phyloP scores from a whole-genome alignment of 2,888 invertebrate genomes.

The Drepana falcataria region DNA sequence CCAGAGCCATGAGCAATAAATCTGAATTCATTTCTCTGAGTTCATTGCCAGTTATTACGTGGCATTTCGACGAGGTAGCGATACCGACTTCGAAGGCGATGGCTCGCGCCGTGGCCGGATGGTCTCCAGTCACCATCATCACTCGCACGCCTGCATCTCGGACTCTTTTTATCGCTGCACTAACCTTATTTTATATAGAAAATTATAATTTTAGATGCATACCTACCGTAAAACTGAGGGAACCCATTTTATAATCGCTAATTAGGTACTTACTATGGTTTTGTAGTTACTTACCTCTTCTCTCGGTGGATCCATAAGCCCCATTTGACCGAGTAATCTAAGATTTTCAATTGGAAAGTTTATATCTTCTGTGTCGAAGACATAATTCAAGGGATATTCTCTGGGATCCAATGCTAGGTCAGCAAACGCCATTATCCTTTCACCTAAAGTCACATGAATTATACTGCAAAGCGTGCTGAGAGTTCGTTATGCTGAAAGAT shows the following conservation, averaged over 20 bases:
- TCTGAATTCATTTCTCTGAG: slow-evolving; percentile 76
- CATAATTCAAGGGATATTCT: slow-evolving; percentile 90
- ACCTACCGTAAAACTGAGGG: too few relatives aligned
- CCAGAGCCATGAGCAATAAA: slow-evolving; percentile 72
- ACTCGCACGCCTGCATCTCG: slow-evolving; percentile 87
- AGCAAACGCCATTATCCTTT: slow-evolving; percentile 94
- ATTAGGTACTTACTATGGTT: not conserved
- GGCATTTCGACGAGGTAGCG: slow-evolving; percentile 76
- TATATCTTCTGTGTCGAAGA: slow-evolving; percentile 91
- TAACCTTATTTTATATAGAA: slow-evolving; percentile 34
- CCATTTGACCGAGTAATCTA: slow-evolving; percentile 96
- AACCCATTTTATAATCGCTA: too few relatives aligned
- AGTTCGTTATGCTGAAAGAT: not conserved
- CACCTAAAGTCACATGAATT: slow-evolving; percentile 82
- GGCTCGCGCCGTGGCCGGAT: slow-evolving; percentile 88
- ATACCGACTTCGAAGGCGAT: slow-evolving; percentile 87
- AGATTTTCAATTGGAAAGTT: slow-evolving; percentile 93
- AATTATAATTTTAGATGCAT: not conserved
- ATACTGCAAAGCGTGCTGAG: not conserved
- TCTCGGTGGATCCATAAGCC: slow-evolving; percentile 96
- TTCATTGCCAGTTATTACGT: slow-evolving; percentile 78
- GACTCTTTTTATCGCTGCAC: slow-evolving; percentile 80
- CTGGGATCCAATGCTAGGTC: slow-evolving; percentile 91
- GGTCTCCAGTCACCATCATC: slow-evolving; percentile 91
- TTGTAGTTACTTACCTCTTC: slow-evolving; percentile 39